phyloP scores from a whole-genome alignment of 2,888 invertebrate species.

The Acrobasis consociella region DNA sequence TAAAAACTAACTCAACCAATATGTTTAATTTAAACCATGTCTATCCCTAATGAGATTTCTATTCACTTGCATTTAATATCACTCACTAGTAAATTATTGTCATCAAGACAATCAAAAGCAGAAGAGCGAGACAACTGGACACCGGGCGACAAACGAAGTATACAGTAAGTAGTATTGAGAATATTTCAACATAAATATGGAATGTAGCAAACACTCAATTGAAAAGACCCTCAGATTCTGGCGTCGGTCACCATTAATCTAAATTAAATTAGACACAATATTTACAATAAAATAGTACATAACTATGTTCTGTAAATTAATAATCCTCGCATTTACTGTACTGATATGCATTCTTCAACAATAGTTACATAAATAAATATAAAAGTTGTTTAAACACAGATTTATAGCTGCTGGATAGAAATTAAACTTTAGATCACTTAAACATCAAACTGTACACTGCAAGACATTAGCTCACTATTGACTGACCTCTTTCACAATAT shows the following conservation, averaged over 20 bases:
- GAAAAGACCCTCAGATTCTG: constrained; percentile 74
- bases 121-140: constrained; percentile 31
- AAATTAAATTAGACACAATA: constrained; percentile 79
- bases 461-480: constrained; percentile 67
- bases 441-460: constrained; percentile 75
- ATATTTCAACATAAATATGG: constrained; percentile 83
- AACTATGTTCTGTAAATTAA: constrained; percentile 78
- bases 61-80: constrained; percentile 65
- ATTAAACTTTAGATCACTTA: constrained; percentile 74
- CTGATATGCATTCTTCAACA: constrained; percentile 74
- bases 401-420: constrained; percentile 76
- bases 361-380: constrained; percentile 73
- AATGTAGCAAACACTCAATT: constrained; percentile 82
- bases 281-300: constrained; percentile 76
- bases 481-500: constrained; percentile 67
- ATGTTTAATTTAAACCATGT: constrained; percentile 57
- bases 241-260: constrained; percentile 72
- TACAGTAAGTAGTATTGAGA: constrained; percentile 66
- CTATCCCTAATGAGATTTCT: constrained; percentile 76
- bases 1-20: constrained; percentile 69
- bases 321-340: constrained; percentile 74
- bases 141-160: constrained; percentile 42
- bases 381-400: constrained; percentile 83
- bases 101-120: constrained; percentile 30
- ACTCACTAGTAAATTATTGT: constrained; percentile 59